Evolutionary conservation across 2,113 vertebrate species (phyloP).

Genomic region (Acinonyx jubatus): DNA sequence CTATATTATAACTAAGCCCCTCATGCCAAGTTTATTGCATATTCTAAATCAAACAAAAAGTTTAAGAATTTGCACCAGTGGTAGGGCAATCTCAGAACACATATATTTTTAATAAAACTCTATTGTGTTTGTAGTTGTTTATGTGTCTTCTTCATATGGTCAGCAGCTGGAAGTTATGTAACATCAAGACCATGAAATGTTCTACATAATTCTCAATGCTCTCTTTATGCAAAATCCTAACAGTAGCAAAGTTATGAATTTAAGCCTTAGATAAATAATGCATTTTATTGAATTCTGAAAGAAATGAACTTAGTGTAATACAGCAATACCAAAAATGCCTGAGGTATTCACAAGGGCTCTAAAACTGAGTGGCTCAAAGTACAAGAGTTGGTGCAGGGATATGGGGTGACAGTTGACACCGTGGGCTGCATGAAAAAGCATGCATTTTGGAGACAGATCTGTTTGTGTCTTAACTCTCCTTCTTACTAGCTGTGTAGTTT

Average conservation of each 20-base stretch:
- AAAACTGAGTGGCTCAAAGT: neutral
- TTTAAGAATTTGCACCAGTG: neutral
- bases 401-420: neutral
- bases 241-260: conserved; percentile 23
- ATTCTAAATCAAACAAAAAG: neutral
- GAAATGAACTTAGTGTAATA: neutral
- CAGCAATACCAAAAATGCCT: neutral
- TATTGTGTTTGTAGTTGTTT: conserved; percentile 43
- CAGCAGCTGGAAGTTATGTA: conserved; percentile 68
- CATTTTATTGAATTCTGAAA: conserved; percentile 23
- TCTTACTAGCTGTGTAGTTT: neutral
- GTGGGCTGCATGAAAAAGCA: neutral
- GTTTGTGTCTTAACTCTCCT: neutral
- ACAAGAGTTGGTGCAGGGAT: neutral
- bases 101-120: conserved; percentile 32
- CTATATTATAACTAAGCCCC: neutral
- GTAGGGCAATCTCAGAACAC: neutral
- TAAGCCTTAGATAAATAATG: conserved; percentile 17
- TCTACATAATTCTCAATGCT: conserved; percentile 54
- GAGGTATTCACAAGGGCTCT: neutral
- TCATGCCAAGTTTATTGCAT: neutral
- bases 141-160: conserved; percentile 54
- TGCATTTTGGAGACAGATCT: neutral
- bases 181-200: conserved; percentile 50
- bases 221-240: conserved; percentile 43